phyloP scores from a whole-genome alignment of 2,797 vertebrate genomes.

The Rousettus madagascariensis region DNA sequence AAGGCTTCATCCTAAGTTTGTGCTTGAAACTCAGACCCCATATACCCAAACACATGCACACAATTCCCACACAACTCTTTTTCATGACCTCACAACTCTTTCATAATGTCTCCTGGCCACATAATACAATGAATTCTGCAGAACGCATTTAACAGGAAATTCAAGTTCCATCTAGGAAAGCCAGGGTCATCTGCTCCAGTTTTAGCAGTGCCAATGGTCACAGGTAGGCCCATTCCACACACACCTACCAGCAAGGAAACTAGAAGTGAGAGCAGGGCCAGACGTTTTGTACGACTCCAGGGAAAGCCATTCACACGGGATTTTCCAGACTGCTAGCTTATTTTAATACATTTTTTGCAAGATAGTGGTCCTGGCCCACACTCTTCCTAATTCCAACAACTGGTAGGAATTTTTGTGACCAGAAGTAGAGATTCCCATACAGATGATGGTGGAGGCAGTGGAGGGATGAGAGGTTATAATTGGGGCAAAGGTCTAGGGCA shows the following conservation, averaged over 20 bases:
- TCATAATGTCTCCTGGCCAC: neutral
- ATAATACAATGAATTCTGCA: neutral
- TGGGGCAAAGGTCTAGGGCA: neutral
- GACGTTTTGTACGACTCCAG: neutral
- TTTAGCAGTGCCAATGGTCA: neutral
- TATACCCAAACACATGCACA: neutral
- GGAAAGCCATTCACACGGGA: neutral
- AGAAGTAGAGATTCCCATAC: neutral
- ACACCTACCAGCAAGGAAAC: neutral
- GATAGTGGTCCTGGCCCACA: neutral
- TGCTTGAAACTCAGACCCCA: neutral
- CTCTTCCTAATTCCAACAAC: neutral
- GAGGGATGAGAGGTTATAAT: neutral
- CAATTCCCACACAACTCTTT: neutral
- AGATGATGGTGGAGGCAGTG: neutral
- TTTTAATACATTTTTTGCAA: neutral
- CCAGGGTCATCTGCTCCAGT: neutral
- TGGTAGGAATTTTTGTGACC: neutral
- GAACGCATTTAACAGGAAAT: neutral
- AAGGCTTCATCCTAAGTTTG: neutral
- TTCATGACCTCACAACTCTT: neutral
- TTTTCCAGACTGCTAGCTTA: neutral
- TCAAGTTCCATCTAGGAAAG: neutral
- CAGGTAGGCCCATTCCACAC: neutral
- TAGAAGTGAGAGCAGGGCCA: neutral